phyloP scores from a whole-genome alignment of 2,888 invertebrate genomes.

The Zygogramma bicolorata region DNA sequence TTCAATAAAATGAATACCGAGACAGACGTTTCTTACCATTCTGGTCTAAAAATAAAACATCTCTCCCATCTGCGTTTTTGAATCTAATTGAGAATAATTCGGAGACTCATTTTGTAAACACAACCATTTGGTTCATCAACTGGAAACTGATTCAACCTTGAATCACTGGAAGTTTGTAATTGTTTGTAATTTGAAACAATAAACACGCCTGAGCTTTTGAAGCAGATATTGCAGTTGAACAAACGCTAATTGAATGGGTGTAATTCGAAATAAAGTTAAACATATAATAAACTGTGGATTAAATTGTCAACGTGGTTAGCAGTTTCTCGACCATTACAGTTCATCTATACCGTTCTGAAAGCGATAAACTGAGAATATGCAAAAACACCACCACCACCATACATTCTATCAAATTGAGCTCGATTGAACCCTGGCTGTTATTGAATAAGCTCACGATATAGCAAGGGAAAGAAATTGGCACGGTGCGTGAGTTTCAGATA shows the following conservation, averaged over 20 bases:
- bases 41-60: constrained; percentile 1
- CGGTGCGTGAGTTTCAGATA: too few species aligned
- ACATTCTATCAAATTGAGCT: too few species aligned
- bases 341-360: too few species aligned
- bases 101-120: background rate
- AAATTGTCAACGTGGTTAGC: background rate
- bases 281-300: background rate
- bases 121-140: background rate
- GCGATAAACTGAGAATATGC: too few species aligned
- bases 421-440: too few species aligned
- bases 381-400: too few species aligned
- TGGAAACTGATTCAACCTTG: constrained; percentile 2
- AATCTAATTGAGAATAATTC: background rate
- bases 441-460: too few species aligned
- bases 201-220: background rate
- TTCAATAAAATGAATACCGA: background rate
- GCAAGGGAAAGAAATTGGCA: too few species aligned
- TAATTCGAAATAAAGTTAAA: background rate
- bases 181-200: too few species aligned
- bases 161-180: background rate
- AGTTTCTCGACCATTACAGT: too few species aligned
- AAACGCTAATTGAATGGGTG: background rate
- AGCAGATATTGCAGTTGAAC: background rate
- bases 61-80: background rate
- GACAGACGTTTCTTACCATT: too few species aligned